A percentile compares a stretch with the other conserved stretches of the same genome.
These are phyloP conservation scores for Caloenas nicobarica DNA, from an alignment of 2,113 vertebrate genomes.

Conservation along the genomic window DNA sequence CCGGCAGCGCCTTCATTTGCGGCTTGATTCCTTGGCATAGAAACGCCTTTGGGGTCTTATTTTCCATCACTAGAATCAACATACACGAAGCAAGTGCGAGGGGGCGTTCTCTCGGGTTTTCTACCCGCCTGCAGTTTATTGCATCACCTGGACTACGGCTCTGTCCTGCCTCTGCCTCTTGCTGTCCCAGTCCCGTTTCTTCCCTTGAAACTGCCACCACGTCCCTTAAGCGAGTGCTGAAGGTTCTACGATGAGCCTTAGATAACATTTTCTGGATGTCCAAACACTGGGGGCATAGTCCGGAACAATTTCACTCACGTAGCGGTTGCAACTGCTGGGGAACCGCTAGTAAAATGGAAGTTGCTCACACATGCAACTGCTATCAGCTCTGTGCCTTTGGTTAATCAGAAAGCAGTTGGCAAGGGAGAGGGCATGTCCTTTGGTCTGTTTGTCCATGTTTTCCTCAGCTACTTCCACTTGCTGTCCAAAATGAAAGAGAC, in stretches of 20 bases:
- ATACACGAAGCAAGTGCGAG: not conserved
- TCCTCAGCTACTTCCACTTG: not conserved
- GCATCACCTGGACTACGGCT: not conserved
- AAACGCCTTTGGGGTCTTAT: not conserved
- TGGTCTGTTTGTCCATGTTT: not conserved
- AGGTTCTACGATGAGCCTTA: not conserved
- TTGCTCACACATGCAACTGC: fast-evolving
- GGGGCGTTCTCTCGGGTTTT: not conserved
- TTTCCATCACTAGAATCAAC: not conserved
- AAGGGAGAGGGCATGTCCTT: not conserved
- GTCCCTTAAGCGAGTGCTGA: not conserved
- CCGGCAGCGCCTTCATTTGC: fast-evolving
- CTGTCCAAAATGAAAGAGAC: not conserved
- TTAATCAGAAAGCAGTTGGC: not conserved
- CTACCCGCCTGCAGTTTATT: not conserved
- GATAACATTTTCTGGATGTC: not conserved
- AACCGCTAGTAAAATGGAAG: not conserved
- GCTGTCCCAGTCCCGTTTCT: not conserved
- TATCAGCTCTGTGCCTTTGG: not conserved
- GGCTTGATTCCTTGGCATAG: not conserved
- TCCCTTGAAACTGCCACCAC: not conserved
- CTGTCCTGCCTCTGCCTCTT: not conserved
- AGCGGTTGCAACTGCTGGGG: fast-evolving
- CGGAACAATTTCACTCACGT: fast-evolving
- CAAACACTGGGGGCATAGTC: not conserved